Conservation (phyloP, 2,888 invertebrate genomes). For the Yponomeuta sedellus region DNA sequence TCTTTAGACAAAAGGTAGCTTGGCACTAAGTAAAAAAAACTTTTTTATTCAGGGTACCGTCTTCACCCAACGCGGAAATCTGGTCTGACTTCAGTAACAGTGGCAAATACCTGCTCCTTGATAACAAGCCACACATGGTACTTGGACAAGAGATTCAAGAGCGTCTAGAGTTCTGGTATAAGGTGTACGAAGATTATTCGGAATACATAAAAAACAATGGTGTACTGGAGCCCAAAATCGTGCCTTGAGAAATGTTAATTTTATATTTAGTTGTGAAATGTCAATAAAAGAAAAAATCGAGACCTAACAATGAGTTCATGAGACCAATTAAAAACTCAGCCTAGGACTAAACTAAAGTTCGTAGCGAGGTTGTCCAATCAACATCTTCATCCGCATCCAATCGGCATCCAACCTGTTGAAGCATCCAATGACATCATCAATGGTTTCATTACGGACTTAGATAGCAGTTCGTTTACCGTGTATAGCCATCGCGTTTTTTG, state of each 20-base stretch:
- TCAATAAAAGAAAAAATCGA: not conserved
- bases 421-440: no score
- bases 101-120: conserved; percentile 27
- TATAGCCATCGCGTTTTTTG: no score
- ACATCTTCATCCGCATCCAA: no score
- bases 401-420: no score
- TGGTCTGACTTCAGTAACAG: conserved; percentile 20
- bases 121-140: conserved; percentile 24
- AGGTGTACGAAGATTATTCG: conserved; percentile 28
- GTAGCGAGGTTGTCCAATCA: no score
- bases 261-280: not conserved
- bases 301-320: not conserved
- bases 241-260: not conserved
- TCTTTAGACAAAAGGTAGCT: no score
- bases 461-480: no score
- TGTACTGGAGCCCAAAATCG: conserved; percentile 16
- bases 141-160: conserved; percentile 14
- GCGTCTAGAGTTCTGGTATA: conserved; percentile 30
- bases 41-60: conserved; percentile 27
- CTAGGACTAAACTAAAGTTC: no score
- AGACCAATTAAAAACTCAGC: no score
- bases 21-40: not conserved
- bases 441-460: no score
- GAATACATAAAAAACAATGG: conserved; percentile 25
- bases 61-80: conserved; percentile 20